Conservation (phyloP, 2,113 vertebrate genomes). For the Bubo bubo region DNA sequence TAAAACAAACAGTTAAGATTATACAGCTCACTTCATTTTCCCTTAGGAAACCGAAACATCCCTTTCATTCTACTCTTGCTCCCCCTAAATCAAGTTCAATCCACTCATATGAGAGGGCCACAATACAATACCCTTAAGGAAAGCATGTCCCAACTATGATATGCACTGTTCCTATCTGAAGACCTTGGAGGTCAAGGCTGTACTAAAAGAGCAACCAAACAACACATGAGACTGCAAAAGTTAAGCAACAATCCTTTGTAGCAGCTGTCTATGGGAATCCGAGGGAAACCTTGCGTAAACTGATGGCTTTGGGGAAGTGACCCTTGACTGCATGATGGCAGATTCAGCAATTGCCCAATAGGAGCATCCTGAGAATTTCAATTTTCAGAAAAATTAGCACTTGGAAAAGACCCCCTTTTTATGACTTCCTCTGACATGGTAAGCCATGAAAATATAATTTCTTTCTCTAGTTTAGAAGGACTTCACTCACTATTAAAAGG, state of each 20-base stretch:
- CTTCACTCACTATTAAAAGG: slow-evolving; percentile 10
- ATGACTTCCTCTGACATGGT: not conserved
- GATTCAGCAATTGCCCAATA: not conserved
- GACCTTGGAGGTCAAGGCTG: slow-evolving; percentile 41
- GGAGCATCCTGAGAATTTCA: not conserved
- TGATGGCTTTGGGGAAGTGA: not conserved
- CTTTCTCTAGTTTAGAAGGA: slow-evolving; percentile 8
- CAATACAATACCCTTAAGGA: slow-evolving; percentile 39
- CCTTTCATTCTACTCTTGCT: slow-evolving; percentile 37
- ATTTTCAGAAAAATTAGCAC: slow-evolving; percentile 3
- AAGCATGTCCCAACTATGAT: slow-evolving; percentile 15
- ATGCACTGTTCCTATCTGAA: slow-evolving; percentile 6
- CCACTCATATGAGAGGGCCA: slow-evolving; percentile 29
- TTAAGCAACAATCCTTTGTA: slow-evolving; percentile 20
- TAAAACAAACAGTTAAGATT: slow-evolving; percentile 35
- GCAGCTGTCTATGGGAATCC: not conserved
- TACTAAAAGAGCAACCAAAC: slow-evolving; percentile 35
- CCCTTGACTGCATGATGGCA: not conserved
- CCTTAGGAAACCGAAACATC: slow-evolving; percentile 52
- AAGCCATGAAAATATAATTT: not conserved
- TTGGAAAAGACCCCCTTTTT: not conserved
- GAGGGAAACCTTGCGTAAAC: not conserved
- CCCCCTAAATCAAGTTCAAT: slow-evolving; percentile 50
- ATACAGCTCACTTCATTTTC: slow-evolving; percentile 38
- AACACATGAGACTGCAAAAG: not conserved